Conservation (phyloP, 2,888 invertebrate species). For the Epistrophella euchroma region DNA sequence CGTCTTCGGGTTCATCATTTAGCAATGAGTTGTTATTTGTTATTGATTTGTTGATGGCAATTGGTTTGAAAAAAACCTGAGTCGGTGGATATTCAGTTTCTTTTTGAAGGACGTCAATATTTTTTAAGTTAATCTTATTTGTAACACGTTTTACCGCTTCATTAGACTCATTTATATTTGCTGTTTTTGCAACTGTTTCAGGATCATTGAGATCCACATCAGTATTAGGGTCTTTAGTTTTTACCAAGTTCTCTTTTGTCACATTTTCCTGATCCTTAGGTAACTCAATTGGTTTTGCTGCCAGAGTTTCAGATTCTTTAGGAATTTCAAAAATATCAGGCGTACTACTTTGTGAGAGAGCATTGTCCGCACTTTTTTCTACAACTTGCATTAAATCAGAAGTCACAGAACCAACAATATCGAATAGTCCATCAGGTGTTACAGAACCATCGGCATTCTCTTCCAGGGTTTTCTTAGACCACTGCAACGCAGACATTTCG, state of each 20-base stretch:
- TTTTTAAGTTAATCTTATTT: neutral
- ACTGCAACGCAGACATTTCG: slow-evolving; percentile 50
- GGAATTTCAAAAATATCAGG: slow-evolving; percentile 36
- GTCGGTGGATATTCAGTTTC: slow-evolving; percentile 16
- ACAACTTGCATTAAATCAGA: slow-evolving; percentile 18
- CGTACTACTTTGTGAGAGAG: slow-evolving; percentile 12
- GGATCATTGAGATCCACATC: neutral
- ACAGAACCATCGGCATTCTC: slow-evolving; percentile 14
- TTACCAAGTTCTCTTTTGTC: neutral
- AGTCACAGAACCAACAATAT: slow-evolving; percentile 18
- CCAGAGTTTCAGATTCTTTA: neutral
- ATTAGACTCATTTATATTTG: neutral
- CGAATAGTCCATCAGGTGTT: slow-evolving; percentile 22
- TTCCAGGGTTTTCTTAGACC: slow-evolving; percentile 28
- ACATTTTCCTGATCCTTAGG: neutral
- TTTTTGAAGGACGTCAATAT: too few relatives aligned
- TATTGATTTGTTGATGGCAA: neutral
- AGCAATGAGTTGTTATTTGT: too few relatives aligned
- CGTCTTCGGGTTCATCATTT: neutral
- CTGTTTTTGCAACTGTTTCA: neutral
- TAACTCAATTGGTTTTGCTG: neutral
- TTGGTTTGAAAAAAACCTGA: slow-evolving; percentile 33
- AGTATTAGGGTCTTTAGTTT: neutral
- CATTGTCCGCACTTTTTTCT: neutral
- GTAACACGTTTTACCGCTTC: neutral